A percentile compares a stretch with the other conserved stretches of the same genome.
These are phyloP conservation scores for Mellivora capensis DNA, from an alignment of 2,113 vertebrate species.

Conservation along the genomic window DNA sequence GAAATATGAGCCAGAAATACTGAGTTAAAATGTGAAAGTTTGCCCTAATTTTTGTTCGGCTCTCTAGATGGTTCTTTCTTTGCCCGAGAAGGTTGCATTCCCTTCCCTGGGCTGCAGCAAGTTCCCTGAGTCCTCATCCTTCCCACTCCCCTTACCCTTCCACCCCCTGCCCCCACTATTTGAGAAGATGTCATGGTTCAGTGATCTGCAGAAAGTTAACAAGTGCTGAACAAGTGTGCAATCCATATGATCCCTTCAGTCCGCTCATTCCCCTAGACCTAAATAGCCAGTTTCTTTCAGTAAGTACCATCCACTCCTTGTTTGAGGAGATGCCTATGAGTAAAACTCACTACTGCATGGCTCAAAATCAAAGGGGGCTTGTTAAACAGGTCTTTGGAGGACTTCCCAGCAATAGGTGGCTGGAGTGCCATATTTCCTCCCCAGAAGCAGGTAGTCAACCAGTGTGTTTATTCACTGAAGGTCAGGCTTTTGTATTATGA, in stretches of 20 bases:
- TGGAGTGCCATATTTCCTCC: slow-evolving; percentile 72
- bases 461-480: slow-evolving; percentile 88
- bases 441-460: slow-evolving; percentile 80
- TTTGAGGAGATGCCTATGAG: slow-evolving; percentile 62
- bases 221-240: slow-evolving; percentile 38
- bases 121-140: background rate
- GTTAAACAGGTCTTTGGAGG: slow-evolving; percentile 63
- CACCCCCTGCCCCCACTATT: background rate
- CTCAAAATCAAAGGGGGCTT: slow-evolving; percentile 58
- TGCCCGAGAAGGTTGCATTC: background rate
- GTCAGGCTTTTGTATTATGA: slow-evolving; percentile 90
- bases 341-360: slow-evolving; percentile 62
- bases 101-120: background rate
- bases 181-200: background rate
- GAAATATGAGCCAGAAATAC: background rate
- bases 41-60: background rate
- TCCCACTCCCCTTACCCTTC: background rate
- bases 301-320: slow-evolving; percentile 66
- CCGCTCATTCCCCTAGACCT: slow-evolving; percentile 69
- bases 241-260: slow-evolving; percentile 64
- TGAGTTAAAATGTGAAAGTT: background rate
- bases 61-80: background rate
- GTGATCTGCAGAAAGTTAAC: slow-evolving; percentile 50
- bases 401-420: slow-evolving; percentile 49
- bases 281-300: slow-evolving; percentile 72